Evolutionary conservation across 2,797 vertebrate genomes (phyloP).

Genomic region (Geotrypetes seraphini): DNA sequence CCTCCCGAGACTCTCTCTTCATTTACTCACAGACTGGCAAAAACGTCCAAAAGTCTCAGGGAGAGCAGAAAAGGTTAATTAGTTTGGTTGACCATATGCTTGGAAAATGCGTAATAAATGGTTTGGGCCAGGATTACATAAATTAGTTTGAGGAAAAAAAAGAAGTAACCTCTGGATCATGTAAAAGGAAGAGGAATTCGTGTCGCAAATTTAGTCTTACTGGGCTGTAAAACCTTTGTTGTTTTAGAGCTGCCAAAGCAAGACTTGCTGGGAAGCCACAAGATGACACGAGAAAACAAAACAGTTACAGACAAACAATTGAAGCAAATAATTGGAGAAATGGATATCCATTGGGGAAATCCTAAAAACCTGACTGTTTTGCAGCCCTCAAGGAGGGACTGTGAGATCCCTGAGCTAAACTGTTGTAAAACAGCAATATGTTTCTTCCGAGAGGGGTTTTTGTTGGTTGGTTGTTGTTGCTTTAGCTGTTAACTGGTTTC

Average conservation of each 20-base stretch:
- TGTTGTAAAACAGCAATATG: too few species aligned
- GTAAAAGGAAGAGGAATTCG: conserved; percentile 47
- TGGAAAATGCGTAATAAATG: conserved; percentile 46
- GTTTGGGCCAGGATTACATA: conserved; percentile 46
- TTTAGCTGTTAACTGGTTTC: too few species aligned
- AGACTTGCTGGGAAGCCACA: conserved; percentile 8
- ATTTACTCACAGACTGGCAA: conserved; percentile 36
- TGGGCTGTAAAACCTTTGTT: conserved; percentile 6
- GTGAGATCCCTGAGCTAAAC: too few species aligned
- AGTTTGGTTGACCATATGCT: conserved; percentile 76
- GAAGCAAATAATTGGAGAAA: not conserved
- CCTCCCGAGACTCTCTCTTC: conserved; percentile 44
- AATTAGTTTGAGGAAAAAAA: conserved; percentile 41
- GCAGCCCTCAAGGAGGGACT: too few species aligned
- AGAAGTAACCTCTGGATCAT: conserved; percentile 42
- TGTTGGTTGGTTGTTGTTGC: too few species aligned
- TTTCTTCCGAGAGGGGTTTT: too few species aligned
- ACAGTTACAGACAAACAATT: not conserved
- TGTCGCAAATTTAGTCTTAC: conserved; percentile 20
- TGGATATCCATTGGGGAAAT: too few species aligned
- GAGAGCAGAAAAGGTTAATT: conserved; percentile 70
- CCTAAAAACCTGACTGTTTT: too few species aligned
- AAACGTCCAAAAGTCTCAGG: conserved; percentile 31
- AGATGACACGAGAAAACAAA: conserved; percentile 16
- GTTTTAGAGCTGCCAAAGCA: conserved; percentile 1